A percentile compares a stretch with the other conserved stretches of the same genome.
Conservation (phyloP, 2,797 vertebrate species). For the Euphonia xanthogaster region DNA sequence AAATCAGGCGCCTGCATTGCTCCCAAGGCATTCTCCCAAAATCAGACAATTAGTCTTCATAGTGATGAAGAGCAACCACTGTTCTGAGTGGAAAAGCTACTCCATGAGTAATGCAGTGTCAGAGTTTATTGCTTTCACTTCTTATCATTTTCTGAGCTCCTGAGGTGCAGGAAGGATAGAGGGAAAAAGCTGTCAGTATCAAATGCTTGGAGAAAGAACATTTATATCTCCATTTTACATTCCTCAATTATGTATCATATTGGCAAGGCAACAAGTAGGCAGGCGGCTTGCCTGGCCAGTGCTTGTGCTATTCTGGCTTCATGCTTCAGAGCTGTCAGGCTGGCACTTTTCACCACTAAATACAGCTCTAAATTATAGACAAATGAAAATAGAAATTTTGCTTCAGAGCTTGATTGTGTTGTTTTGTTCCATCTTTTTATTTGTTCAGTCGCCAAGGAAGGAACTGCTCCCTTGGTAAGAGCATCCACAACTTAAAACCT, state of each 20-base stretch:
- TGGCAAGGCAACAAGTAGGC: not conserved
- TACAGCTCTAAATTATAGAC: not conserved
- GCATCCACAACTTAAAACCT: not conserved
- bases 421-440: not conserved
- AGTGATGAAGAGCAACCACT: not conserved
- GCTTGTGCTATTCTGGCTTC: not conserved
- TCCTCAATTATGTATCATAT: not conserved
- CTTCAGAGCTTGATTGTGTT: not conserved
- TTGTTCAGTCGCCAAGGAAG: not conserved
- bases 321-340: conserved; percentile 7
- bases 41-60: not conserved
- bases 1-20: not conserved
- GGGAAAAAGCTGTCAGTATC: not conserved
- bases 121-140: not conserved
- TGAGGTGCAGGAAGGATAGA: not conserved
- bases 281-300: not conserved
- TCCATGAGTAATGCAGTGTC: not conserved
- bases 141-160: not conserved
- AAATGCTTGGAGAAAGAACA: not conserved
- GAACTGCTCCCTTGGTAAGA: not conserved
- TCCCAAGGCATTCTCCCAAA: not conserved
- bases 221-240: not conserved
- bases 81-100: not conserved
- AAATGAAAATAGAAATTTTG: not conserved
- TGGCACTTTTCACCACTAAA: not conserved